Conservation (phyloP, 1,140 invertebrate genomes). For the Apis florea region DNA sequence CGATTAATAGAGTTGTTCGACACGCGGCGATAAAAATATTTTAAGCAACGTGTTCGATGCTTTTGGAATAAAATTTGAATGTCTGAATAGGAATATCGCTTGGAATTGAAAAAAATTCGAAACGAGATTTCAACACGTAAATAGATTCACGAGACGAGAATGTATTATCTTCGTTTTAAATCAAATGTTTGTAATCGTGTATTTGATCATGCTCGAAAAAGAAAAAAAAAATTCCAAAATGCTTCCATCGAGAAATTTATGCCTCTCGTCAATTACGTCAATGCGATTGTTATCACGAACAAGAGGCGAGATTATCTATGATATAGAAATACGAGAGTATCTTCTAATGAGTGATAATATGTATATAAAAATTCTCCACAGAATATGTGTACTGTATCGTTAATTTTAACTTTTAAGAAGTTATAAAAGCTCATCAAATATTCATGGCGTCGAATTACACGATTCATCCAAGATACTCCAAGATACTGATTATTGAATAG, state of each 20-base stretch:
- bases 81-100: background rate
- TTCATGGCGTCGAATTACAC: background rate
- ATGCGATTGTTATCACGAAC: no score
- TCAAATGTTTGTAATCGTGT: background rate
- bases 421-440: background rate
- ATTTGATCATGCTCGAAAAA: background rate
- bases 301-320: no score
- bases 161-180: background rate
- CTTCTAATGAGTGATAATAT: no score
- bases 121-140: background rate
- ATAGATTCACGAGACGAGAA: background rate
- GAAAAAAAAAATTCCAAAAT: background rate
- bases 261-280: background rate
- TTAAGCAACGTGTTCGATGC: background rate
- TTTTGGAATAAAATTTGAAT: constrained; percentile 2
- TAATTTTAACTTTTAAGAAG: no score
- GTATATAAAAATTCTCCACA: no score
- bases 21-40: background rate
- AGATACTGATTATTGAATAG: background rate
- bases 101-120: background rate
- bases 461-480: background rate
- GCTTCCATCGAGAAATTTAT: background rate
- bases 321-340: no score
- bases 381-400: background rate
- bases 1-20: background rate